phyloP scores from a whole-genome alignment of 2,888 invertebrate species.

The Asteroscopus sphinx region DNA sequence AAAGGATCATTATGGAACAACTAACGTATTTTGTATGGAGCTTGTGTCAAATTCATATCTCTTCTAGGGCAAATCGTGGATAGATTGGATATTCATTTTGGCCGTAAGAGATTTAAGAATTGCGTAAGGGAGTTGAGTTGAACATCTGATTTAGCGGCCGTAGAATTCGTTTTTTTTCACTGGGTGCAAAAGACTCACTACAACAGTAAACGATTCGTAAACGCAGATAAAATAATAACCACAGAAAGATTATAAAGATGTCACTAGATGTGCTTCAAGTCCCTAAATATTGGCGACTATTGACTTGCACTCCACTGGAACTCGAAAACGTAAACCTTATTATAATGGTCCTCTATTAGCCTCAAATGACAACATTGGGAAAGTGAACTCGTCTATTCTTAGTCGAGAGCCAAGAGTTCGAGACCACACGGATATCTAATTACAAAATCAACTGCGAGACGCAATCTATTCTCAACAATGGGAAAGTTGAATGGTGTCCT shows the following conservation, averaged over 20 bases:
- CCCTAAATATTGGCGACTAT: background rate
- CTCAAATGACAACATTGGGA: constrained; percentile 8
- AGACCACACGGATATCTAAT: constrained; percentile 42
- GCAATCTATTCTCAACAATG: constrained; percentile 40
- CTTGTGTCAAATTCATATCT: too few relatives aligned
- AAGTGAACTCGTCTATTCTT: constrained; percentile 27
- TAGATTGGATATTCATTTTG: too few relatives aligned
- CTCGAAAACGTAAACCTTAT: background rate
- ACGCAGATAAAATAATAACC: too few relatives aligned
- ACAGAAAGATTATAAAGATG: background rate
- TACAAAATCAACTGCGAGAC: constrained; percentile 41
- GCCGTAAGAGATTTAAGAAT: too few relatives aligned
- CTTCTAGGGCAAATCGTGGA: too few relatives aligned
- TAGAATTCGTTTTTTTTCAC: too few relatives aligned
- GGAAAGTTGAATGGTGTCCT: constrained; percentile 36
- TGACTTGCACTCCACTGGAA: background rate
- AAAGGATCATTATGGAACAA: too few relatives aligned
- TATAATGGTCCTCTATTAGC: constrained; percentile 14
- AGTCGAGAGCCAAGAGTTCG: constrained; percentile 13
- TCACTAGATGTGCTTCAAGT: background rate
- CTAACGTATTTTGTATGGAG: too few relatives aligned
- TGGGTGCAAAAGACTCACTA: too few relatives aligned
- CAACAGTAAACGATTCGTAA: too few relatives aligned
- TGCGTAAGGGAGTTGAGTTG: too few relatives aligned
- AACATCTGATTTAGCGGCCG: too few relatives aligned